A percentile compares a stretch with the other conserved stretches of the same genome.
phyloP scores from a whole-genome alignment of 2,113 vertebrate genomes.

The Varanus komodoensis region DNA sequence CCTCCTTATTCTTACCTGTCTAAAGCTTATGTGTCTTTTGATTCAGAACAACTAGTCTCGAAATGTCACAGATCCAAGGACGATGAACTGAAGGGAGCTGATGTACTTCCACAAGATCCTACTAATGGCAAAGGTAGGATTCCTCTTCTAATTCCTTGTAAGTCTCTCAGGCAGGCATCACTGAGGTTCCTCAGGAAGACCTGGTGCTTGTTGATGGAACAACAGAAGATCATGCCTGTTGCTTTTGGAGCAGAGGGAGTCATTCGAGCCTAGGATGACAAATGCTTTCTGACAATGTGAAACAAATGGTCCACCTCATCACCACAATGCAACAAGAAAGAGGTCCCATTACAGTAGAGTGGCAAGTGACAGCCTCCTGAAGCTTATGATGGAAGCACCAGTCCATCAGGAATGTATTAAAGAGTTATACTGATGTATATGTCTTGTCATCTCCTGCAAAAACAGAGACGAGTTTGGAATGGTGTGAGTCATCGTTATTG shows the following conservation, averaged over 20 bases:
- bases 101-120: too few species aligned
- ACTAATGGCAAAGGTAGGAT: too few species aligned
- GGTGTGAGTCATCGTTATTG: constrained; percentile 73
- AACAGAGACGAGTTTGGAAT: constrained; percentile 54
- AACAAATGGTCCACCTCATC: not conserved
- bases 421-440: not conserved
- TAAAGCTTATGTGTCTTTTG: too few species aligned
- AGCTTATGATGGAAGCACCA: not conserved
- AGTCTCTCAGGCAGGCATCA: not conserved
- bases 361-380: not conserved
- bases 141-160: too few species aligned
- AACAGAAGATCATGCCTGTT: not conserved
- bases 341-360: not conserved
- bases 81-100: too few species aligned
- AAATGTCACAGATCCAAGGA: too few species aligned
- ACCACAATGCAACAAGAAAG: not conserved
- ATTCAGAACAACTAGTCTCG: too few species aligned
- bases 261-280: not conserved
- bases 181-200: too few species aligned
- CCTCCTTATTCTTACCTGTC: too few species aligned
- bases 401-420: not conserved
- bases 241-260: not conserved
- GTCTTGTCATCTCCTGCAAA: not conserved
- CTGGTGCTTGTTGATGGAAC: not conserved
- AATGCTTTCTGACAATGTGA: not conserved